Conservation (phyloP, 2,888 invertebrate genomes). For the Eristalis intricaria region DNA sequence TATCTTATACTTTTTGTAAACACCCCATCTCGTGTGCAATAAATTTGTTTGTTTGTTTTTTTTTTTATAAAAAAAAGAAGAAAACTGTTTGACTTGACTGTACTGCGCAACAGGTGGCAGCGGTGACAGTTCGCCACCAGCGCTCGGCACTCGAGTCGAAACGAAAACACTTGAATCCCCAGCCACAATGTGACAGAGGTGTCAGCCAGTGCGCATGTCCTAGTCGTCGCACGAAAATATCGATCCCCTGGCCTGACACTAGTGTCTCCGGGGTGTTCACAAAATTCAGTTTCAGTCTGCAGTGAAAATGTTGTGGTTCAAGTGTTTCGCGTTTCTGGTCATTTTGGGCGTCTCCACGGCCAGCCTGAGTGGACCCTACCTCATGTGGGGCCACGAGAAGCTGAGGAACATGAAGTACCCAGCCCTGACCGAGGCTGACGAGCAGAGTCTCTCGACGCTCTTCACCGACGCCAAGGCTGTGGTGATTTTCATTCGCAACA, state of each 20-base stretch:
- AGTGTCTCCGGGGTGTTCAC: background rate
- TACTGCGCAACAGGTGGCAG: background rate
- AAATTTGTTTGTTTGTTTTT: background rate
- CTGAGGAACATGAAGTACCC: conserved; percentile 82
- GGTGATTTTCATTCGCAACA: conserved; percentile 84
- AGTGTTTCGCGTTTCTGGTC: conserved; percentile 71
- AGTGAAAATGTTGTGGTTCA: conserved; percentile 58
- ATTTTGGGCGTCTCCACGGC: conserved; percentile 77
- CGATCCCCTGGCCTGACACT: conserved; percentile 64
- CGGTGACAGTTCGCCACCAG: background rate
- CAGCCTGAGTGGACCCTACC: conserved; percentile 84
- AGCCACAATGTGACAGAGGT: conserved; percentile 46
- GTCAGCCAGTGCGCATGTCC: conserved; percentile 68
- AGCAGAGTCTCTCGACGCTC: conserved; percentile 84
- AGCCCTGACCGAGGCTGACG: conserved; percentile 83
- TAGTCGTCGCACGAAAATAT: conserved; percentile 61
- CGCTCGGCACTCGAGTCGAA: background rate
- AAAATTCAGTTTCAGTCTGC: conserved; percentile 11
- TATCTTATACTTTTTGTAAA: conserved; percentile 14
- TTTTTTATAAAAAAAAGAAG: background rate
- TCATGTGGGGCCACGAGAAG: conserved; percentile 84
- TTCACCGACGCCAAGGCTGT: conserved; percentile 84
- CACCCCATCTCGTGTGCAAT: background rate
- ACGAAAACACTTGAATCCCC: conserved; percentile 47
- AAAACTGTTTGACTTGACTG: background rate